These are phyloP conservation scores for Hypotaenidia philippensis DNA, from an alignment of 2,797 vertebrate species.

Conservation along the genomic window DNA sequence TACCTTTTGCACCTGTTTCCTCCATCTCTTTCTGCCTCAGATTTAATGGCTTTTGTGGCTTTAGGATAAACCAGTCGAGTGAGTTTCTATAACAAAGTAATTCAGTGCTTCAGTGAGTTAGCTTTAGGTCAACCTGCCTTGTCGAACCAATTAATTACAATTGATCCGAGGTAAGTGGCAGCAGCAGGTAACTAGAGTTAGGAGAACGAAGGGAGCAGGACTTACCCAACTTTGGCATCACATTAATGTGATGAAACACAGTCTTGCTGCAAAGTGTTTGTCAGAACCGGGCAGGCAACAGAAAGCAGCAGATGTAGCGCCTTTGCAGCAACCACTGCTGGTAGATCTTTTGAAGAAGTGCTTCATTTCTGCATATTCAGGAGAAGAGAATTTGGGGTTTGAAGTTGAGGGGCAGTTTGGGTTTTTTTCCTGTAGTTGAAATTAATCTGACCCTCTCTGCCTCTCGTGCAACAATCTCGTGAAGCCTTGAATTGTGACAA, in stretches of 20 bases:
- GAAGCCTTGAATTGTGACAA: background rate
- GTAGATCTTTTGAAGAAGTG: background rate
- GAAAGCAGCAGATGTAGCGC: background rate
- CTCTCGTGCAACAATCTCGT: background rate
- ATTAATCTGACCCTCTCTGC: background rate
- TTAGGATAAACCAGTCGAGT: background rate
- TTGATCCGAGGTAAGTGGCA: background rate
- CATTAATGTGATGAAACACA: background rate
- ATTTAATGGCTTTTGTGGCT: background rate
- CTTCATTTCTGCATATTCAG: background rate
- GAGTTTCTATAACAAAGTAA: background rate
- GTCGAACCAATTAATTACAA: background rate
- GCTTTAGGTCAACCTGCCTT: background rate
- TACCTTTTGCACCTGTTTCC: background rate
- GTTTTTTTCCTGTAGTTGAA: background rate
- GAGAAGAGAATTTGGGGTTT: background rate
- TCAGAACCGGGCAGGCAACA: background rate
- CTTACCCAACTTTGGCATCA: background rate
- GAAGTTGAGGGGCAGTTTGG: background rate
- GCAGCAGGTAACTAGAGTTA: background rate
- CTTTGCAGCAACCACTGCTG: background rate
- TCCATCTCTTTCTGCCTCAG: background rate
- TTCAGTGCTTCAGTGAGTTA: background rate
- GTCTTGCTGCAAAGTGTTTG: background rate
- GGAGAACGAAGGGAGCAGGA: background rate